Conservation (phyloP, 2,888 invertebrate species). For the Platycnemis pennipes region DNA sequence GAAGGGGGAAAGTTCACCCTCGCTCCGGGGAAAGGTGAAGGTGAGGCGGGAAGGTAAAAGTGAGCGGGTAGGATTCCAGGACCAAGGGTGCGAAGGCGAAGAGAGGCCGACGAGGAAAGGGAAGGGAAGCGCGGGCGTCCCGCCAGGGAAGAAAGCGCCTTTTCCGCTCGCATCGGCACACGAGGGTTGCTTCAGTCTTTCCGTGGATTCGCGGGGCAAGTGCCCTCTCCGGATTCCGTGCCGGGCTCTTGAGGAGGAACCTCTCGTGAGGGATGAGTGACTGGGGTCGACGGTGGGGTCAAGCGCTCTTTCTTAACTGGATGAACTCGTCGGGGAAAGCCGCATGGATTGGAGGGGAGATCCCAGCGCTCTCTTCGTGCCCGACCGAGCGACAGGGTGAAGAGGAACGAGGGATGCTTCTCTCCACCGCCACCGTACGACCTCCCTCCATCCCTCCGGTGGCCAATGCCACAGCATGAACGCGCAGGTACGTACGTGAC, state of each 20-base stretch:
- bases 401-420: background rate
- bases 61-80: background rate
- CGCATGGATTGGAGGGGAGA: background rate
- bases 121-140: background rate
- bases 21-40: background rate
- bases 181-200: background rate
- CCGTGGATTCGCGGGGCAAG: too few species aligned
- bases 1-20: background rate
- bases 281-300: background rate
- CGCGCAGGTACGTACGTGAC: background rate
- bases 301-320: background rate
- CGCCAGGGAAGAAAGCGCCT: background rate
- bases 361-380: background rate
- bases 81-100: background rate
- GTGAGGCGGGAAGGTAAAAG: background rate
- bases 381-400: background rate
- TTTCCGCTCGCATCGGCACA: background rate
- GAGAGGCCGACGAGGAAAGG: background rate
- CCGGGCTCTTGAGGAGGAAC: background rate
- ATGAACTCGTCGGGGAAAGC: conserved; percentile 9
- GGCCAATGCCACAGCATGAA: background rate
- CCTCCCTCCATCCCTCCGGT: background rate
- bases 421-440: background rate
- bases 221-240: background rate
- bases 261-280: background rate